These are phyloP conservation scores for Dermatemys mawii DNA, from an alignment of 2,113 vertebrate species.

Conservation along the genomic window DNA sequence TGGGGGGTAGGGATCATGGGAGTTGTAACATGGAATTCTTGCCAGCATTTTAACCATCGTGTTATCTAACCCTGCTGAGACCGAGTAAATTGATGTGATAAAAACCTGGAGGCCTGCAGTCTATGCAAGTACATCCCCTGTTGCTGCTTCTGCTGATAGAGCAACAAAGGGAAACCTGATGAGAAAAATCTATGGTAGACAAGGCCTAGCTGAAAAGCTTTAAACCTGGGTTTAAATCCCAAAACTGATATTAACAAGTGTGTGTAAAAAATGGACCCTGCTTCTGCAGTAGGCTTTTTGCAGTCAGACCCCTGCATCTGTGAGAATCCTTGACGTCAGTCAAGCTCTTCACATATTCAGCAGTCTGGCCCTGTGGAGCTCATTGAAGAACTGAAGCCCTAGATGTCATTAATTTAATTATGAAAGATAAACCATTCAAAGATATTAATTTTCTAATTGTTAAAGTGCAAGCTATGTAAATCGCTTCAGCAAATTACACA, in stretches of 20 bases:
- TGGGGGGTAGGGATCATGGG: neutral
- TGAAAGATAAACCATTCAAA: neutral
- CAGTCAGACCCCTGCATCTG: neutral
- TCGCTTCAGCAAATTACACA: neutral
- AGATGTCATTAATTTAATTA: constrained; percentile 1
- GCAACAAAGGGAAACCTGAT: neutral
- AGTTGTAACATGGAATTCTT: neutral
- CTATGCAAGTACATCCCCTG: rapidly evolving
- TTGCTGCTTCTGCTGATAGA: neutral
- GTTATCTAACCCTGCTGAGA: neutral
- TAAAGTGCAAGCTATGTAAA: neutral
- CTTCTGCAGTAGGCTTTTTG: neutral
- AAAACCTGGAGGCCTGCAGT: neutral
- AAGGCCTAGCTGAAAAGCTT: neutral
- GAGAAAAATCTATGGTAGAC: neutral
- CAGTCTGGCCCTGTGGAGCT: neutral
- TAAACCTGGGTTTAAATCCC: neutral
- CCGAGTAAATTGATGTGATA: neutral
- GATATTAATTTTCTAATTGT: neutral
- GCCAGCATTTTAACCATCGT: neutral
- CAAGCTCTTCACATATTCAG: rapidly evolving
- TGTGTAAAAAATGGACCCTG: neutral
- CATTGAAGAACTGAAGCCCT: neutral
- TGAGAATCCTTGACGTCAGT: neutral
- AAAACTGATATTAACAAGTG: neutral